Percentiles rank a stretch among this genome's conserved stretches.
Conservation (phyloP, 2,888 invertebrate genomes). For the Trichopria drosophilae region DNA sequence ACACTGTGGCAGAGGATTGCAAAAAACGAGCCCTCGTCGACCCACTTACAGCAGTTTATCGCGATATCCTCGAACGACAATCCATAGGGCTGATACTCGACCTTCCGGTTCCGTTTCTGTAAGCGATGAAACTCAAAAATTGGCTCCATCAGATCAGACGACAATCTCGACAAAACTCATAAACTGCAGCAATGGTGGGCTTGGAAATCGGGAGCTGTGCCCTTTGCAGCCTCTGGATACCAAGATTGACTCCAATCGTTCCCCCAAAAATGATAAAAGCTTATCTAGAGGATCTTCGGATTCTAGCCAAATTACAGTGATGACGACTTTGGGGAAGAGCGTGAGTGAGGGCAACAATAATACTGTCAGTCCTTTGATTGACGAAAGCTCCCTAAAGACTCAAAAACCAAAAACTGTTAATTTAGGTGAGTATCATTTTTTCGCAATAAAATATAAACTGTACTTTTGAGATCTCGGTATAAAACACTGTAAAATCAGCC, state of each 20-base stretch:
- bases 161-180: conserved; percentile 12
- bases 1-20: conserved; percentile 51
- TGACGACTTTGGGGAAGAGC: conserved; percentile 48
- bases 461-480: no score
- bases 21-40: conserved; percentile 38
- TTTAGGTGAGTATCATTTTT: conserved; percentile 41
- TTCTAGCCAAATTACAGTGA: conserved; percentile 49
- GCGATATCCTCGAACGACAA: conserved; percentile 41
- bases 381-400: conserved; percentile 56
- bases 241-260: no score
- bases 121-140: conserved; percentile 46
- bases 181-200: conserved; percentile 24
- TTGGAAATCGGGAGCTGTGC: no score
- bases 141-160: conserved; percentile 14
- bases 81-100: conserved; percentile 39
- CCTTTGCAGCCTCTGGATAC: no score
- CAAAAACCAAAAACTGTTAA: conserved; percentile 42
- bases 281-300: conserved; percentile 46
- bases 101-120: conserved; percentile 47
- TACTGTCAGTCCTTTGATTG: conserved; percentile 27
- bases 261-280: no score
- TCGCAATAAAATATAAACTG: neutral
- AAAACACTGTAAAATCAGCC: no score
- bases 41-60: conserved; percentile 53
- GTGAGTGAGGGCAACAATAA: conserved; percentile 44